phyloP scores from a whole-genome alignment of 2,888 invertebrate species.

The Catocala nupta region DNA sequence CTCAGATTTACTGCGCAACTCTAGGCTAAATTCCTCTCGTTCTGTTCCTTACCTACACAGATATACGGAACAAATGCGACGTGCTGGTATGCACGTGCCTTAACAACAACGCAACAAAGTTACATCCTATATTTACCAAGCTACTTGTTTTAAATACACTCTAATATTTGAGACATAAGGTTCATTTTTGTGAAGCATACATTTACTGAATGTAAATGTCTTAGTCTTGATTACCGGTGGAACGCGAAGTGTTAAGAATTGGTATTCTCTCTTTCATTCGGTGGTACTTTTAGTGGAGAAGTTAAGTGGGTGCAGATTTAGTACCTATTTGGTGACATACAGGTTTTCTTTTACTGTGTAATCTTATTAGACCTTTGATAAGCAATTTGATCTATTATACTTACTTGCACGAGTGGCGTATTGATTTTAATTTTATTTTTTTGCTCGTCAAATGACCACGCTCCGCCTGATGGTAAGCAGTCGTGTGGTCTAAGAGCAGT shows the following conservation, averaged over 20 bases:
- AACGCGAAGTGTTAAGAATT: constrained; percentile 58
- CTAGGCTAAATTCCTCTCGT: no score
- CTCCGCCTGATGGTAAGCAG: no score
- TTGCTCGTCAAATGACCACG: no score
- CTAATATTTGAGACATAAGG: constrained; percentile 24
- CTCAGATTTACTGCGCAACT: no score
- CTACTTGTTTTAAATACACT: not conserved
- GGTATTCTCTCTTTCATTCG: constrained; percentile 45
- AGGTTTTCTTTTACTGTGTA: no score
- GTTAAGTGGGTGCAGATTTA: constrained; percentile 30
- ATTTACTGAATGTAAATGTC: not conserved
- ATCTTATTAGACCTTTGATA: no score
- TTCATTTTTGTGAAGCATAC: constrained; percentile 12
- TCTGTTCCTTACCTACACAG: no score
- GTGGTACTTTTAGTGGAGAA: constrained; percentile 22
- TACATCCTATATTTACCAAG: not conserved
- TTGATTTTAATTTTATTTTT: no score
- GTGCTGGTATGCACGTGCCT: constrained; percentile 21
- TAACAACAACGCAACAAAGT: constrained; percentile 21
- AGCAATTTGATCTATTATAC: no score
- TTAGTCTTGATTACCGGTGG: constrained; percentile 69
- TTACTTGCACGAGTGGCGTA: no score
- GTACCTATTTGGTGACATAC: not conserved
- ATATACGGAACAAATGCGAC: constrained; percentile 14
- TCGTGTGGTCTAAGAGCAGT: no score